Evolutionary conservation across 2,797 vertebrate genomes (phyloP).

Genomic region (Pseudochirops cupreus): DNA sequence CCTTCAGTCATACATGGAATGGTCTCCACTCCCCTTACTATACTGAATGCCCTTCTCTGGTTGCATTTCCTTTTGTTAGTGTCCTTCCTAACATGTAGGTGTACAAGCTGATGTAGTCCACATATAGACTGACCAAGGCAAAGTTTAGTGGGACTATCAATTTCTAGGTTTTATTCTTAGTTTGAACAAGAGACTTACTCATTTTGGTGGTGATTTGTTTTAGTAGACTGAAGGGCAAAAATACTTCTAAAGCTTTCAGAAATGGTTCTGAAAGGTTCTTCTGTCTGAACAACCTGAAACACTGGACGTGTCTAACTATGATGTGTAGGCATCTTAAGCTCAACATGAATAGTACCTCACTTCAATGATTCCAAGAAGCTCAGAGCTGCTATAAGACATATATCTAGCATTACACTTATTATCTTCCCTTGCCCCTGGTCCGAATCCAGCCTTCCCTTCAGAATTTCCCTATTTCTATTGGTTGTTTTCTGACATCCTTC

Average conservation of each 20-base stretch:
- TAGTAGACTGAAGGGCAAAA: neutral
- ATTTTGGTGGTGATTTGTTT: neutral
- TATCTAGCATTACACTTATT: neutral
- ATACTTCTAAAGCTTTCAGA: neutral
- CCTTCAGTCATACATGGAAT: neutral
- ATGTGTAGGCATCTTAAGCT: neutral
- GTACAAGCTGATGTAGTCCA: neutral
- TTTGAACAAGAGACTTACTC: neutral
- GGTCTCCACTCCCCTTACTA: neutral
- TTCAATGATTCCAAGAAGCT: neutral
- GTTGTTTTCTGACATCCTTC: neutral
- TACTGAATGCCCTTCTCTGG: neutral
- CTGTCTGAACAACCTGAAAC: neutral
- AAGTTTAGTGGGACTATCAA: neutral
- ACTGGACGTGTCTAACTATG: neutral
- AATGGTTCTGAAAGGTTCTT: neutral
- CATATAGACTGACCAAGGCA: neutral
- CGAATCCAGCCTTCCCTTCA: neutral
- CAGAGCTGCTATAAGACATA: neutral
- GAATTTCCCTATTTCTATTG: neutral
- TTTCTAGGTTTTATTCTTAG: neutral
- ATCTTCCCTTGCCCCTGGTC: neutral
- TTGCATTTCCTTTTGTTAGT: neutral
- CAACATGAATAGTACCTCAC: neutral
- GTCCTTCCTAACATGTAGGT: neutral